Conservation (phyloP, 2,113 vertebrate genomes). For the Bombycilla garrulus region DNA sequence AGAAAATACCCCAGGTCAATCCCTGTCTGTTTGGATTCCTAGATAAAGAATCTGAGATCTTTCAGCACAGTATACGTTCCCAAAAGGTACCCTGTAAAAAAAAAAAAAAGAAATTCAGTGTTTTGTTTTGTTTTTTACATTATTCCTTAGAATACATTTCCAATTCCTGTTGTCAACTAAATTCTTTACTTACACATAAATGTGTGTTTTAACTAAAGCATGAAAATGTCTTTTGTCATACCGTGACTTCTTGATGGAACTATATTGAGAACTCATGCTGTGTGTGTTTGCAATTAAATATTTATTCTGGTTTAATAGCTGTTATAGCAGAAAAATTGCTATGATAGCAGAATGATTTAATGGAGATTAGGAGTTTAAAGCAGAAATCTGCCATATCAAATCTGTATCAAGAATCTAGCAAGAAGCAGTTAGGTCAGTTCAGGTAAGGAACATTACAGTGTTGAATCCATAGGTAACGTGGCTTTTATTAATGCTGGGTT, state of each 20-base stretch:
- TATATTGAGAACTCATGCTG: not conserved
- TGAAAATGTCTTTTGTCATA: not conserved
- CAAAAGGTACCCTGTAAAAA: not conserved
- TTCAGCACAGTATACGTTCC: not conserved
- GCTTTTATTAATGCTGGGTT: not conserved
- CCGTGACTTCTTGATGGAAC: not conserved
- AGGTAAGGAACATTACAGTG: not conserved
- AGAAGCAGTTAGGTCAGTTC: not conserved
- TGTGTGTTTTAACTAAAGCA: not conserved
- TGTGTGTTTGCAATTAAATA: constrained; percentile 20
- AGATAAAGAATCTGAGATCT: not conserved
- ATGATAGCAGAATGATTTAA: not conserved
- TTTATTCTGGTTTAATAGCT: constrained; percentile 12
- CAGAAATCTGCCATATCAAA: not conserved
- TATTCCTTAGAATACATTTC: not conserved
- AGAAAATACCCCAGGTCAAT: not conserved
- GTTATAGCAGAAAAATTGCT: not conserved
- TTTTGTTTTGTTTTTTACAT: no score
- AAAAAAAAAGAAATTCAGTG: no score
- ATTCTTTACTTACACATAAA: not conserved
- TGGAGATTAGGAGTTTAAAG: not conserved
- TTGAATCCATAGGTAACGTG: not conserved
- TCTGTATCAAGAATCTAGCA: not conserved
- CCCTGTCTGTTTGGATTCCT: not conserved
- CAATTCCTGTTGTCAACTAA: not conserved